phyloP scores from a whole-genome alignment of 1,140 invertebrate species.

The Ceratosolen fusciceps region DNA sequence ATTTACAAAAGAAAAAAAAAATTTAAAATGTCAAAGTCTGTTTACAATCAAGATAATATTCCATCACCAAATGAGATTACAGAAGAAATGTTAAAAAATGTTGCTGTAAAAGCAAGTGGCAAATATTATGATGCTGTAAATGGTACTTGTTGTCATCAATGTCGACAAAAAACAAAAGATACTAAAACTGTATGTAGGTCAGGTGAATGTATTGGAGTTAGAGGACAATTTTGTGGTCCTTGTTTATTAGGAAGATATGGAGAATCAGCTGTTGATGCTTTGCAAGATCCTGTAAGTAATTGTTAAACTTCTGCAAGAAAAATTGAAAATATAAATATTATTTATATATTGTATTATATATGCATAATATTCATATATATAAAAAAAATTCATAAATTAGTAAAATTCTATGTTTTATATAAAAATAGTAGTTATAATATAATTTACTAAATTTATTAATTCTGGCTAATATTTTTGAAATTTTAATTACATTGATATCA shows the following conservation, averaged over 20 bases:
- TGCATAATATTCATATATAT: no score
- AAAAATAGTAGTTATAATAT: no score
- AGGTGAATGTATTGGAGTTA: slow-evolving; percentile 64
- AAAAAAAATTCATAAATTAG: no score
- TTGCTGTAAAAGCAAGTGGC: slow-evolving; percentile 53
- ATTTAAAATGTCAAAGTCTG: slow-evolving; percentile 39
- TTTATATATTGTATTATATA: no score
- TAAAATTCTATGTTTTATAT: no score
- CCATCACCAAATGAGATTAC: slow-evolving; percentile 63
- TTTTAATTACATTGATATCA: no score
- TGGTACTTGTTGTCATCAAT: slow-evolving; percentile 69
- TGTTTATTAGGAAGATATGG: slow-evolving; percentile 70
- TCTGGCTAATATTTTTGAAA: no score
- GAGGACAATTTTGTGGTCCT: slow-evolving; percentile 71
- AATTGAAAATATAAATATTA: no score
- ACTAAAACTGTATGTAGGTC: slow-evolving; percentile 70
- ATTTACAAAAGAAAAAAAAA: slow-evolving; percentile 24
- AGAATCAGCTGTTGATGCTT: slow-evolving; percentile 63
- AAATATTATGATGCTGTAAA: slow-evolving; percentile 60
- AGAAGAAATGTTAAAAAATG: slow-evolving; percentile 61
- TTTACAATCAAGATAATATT: slow-evolving; percentile 52
- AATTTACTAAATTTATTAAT: no score
- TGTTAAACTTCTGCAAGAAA: no score
- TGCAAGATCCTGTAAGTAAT: slow-evolving; percentile 66
- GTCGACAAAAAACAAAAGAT: slow-evolving; percentile 70